Conservation (phyloP, 2,113 vertebrate genomes). For the Callorhinus ursinus region DNA sequence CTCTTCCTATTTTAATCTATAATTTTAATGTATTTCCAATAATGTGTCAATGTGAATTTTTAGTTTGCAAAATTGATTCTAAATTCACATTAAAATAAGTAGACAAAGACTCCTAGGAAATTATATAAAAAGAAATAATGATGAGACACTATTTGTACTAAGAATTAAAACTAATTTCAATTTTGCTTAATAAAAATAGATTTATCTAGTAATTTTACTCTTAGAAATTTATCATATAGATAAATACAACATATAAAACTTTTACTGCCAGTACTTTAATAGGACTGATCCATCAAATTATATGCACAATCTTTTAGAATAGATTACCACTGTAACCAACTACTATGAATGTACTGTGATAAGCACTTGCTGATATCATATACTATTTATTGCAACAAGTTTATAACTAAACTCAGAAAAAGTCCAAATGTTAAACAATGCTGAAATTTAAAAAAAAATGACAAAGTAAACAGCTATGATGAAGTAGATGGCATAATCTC, state of each 20-base stretch:
- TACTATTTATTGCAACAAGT: neutral
- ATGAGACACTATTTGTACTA: neutral
- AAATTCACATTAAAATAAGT: neutral
- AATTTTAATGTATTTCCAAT: constrained; percentile 13
- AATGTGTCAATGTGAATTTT: neutral
- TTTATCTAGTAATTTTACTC: constrained; percentile 18
- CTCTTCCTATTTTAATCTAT: neutral
- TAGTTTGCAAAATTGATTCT: neutral
- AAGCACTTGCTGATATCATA: neutral
- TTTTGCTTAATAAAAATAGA: constrained; percentile 44
- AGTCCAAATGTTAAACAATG: neutral
- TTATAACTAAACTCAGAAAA: neutral
- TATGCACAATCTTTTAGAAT: neutral
- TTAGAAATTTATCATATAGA: constrained; percentile 56
- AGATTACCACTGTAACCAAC: neutral
- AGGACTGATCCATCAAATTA: constrained; percentile 29
- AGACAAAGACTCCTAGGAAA: neutral
- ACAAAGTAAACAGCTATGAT: neutral
- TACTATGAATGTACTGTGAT: constrained; percentile 4
- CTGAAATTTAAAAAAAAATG: neutral
- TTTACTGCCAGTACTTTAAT: neutral
- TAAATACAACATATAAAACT: constrained; percentile 29
- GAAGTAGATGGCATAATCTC: neutral
- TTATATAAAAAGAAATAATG: neutral
- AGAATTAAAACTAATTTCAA: constrained; percentile 56